Evolutionary conservation across 2,888 invertebrate genomes (phyloP), one percentile per base, ranked within the genome.

Genomic region (Sarcophaga subvicina): DNA sequence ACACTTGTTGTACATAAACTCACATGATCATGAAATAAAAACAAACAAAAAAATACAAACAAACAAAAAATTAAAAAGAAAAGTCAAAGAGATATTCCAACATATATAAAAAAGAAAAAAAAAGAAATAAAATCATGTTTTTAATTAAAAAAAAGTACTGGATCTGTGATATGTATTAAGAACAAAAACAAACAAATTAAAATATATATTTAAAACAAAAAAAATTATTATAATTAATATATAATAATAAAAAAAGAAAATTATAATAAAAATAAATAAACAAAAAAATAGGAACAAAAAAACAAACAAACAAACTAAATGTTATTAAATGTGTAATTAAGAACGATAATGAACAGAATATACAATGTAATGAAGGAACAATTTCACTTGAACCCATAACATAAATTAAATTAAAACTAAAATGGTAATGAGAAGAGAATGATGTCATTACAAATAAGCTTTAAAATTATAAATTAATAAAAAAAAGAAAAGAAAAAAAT

Each of bases 131-230:
- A 85, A 86, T 83, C 75, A 90, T 89, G 90, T 90, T 90, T 89
- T 91, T 90, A 90, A 91, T 91, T 91, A 90, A 90, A 89, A 89
- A 91, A 91, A 91, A 91, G 92, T 92, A 92, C 93, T 93, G 93
- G 91, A 93, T 93, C 93, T 93, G 93, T 93, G 93, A 93, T 93
- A 93, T 93, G 93, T 93, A 93, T 92, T 93, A 88, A 92, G 90
- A 89, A 88, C 83, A 85, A 87, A 89, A 79, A 88, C 88, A 87
- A 82, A 71, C 63, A 72, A 76, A 78, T 62, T 47, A 47, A 63
- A 49, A 83, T 22, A 49, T 59, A 77, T 54, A 76, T 49, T 37
- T 85, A 87, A 89, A 79, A 86, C 88, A 87, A 80, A 12, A 83
- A 72, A 45, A 70, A 22, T 27, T 59, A 77, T 54, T 75, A 45